Evolutionary conservation across 2,888 invertebrate genomes (phyloP), one percentile per base, ranked within the genome.

Genomic region (Eucera pruinosa): DNA sequence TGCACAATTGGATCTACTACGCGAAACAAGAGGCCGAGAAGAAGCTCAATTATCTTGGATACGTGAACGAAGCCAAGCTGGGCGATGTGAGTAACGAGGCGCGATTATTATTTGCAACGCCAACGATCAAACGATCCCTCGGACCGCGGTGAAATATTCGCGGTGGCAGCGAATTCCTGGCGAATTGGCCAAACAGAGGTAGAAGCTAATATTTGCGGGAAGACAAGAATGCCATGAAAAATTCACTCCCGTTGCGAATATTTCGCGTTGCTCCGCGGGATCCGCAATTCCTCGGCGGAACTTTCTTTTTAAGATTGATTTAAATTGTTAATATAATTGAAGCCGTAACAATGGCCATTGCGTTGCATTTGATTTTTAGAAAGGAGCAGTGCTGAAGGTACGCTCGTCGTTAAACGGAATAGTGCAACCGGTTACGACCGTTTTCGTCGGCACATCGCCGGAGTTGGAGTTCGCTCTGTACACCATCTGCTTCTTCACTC

Each of bases 1-100:
- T 98, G 81, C 98, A 98, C 92, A 97, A 97, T 91, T 98, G 98
- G 98, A 93, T 98, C 55, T 97, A 97, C 92, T 97, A 97, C 88
- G 94, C 95, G 64, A 95, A 95, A 75, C 96, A 97, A 92, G 98
- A 98, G 93, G 92, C 93, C 55, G 95, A 94, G 0, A 95, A 95
- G 61, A 94, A 95, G 43, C 93, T 95, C 1, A 96, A 97, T 92
- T 97, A 97, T 93, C 94, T 96, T 86, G 97, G 97, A n/a, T 97
- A 96, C 86, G 93, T 96, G 85, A 96, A 96, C 87, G 95, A 95
- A 86, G 82, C 94, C 36, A 94, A 95, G 84, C 91, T 97, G 52
- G 95, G 94, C 88, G 94, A 95, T 87, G 97, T 97, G 92, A 95
- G 95, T 93, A 20, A 54, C 2, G n/a, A 27, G 11, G 1, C n/a